phyloP scores from a whole-genome alignment of 1,140 invertebrate species.

The Eueides isabella region DNA sequence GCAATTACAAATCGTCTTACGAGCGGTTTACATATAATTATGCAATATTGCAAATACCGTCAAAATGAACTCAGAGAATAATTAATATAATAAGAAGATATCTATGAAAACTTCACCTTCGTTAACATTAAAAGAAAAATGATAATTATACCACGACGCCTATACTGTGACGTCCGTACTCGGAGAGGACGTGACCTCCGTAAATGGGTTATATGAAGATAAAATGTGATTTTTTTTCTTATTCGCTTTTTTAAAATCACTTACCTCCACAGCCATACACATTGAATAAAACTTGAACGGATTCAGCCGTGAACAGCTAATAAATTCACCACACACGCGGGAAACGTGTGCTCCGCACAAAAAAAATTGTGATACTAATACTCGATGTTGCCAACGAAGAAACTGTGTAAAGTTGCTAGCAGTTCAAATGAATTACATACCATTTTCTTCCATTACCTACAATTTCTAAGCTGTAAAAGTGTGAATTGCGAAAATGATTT shows the following conservation, averaged over 20 bases:
- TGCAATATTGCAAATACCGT: background rate
- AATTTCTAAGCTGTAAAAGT: background rate
- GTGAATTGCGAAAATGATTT: background rate
- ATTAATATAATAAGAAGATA: background rate
- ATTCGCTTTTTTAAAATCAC: slow-evolving; percentile 43
- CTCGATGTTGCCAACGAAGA: slow-evolving; percentile 44
- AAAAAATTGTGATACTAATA: slow-evolving; percentile 62
- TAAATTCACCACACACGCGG: slow-evolving; percentile 74
- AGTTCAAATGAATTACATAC: background rate
- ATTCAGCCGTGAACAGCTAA: slow-evolving; percentile 79
- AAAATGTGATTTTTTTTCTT: background rate
- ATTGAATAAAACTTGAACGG: slow-evolving; percentile 82
- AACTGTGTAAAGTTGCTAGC: slow-evolving; percentile 22
- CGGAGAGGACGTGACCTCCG: slow-evolving; percentile 62
- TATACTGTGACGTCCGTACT: slow-evolving; percentile 56
- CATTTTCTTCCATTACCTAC: background rate
- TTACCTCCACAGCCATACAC: slow-evolving; percentile 83
- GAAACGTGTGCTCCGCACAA: slow-evolving; percentile 76
- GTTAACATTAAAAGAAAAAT: slow-evolving; percentile 48
- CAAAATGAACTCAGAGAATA: background rate
- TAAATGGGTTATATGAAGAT: slow-evolving; percentile 24
- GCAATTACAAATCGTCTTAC: background rate
- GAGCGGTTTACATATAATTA: background rate
- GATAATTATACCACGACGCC: slow-evolving; percentile 61
- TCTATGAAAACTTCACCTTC: slow-evolving; percentile 35